Evolutionary conservation across 1,140 invertebrate genomes (phyloP).

Genomic region (Neodiprion virginianus): DNA sequence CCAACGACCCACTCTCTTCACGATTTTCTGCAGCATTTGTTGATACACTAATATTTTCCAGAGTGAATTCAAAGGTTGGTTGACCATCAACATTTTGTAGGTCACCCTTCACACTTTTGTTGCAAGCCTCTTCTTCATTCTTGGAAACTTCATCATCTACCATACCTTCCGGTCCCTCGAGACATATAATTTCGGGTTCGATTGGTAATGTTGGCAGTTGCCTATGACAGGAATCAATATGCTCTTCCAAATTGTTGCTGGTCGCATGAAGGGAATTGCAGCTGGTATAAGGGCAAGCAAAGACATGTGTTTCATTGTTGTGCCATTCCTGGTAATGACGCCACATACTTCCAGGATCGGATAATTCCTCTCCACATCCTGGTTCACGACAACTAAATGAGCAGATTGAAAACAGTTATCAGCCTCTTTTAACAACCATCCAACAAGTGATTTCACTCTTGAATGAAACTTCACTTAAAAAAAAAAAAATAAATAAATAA

Average conservation of each 20-base stretch:
- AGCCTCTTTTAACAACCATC: constrained; percentile 14
- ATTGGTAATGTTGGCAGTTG: constrained; percentile 49
- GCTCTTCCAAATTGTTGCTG: constrained; percentile 54
- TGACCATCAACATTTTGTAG: constrained; percentile 23
- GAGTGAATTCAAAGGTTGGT: constrained; percentile 21
- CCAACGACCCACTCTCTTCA: neutral
- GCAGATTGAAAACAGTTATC: neutral
- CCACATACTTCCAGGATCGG: constrained; percentile 60
- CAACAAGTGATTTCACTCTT: neutral
- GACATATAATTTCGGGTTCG: constrained; percentile 58
- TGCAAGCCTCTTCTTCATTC: constrained; percentile 42
- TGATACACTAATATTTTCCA: constrained; percentile 32
- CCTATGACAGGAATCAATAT: constrained; percentile 55
- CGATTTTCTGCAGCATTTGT: constrained; percentile 35
- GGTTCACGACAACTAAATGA: constrained; percentile 53
- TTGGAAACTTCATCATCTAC: constrained; percentile 43
- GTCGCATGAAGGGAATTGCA: constrained; percentile 51
- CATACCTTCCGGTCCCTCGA: constrained; percentile 52
- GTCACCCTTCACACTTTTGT: constrained; percentile 31
- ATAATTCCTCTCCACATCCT: constrained; percentile 56
- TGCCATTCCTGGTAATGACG: constrained; percentile 60
- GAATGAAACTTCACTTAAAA: no score
- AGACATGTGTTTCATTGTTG: constrained; percentile 56
- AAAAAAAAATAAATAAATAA: neutral
- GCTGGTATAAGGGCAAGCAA: constrained; percentile 57